phyloP scores from a whole-genome alignment of 2,797 vertebrate species.

The Dendrocincla tyrannina region DNA sequence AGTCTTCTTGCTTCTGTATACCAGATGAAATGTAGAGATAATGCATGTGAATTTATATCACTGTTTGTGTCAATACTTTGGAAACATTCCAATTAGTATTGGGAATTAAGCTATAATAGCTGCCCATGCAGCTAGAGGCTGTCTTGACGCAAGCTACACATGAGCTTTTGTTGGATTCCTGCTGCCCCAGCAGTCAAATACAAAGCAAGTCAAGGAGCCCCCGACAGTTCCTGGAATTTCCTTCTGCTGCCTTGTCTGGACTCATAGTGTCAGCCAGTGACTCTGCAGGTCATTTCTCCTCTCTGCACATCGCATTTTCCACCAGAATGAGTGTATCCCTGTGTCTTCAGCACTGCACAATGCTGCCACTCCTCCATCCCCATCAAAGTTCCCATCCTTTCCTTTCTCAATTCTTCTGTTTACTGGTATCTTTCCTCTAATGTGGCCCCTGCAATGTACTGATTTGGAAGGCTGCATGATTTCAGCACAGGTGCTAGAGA shows the following conservation, averaged over 20 bases:
- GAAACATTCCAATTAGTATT: neutral
- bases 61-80: neutral
- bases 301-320: neutral
- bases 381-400: neutral
- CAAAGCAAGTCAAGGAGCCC: constrained; percentile 21
- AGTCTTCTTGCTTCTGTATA: neutral
- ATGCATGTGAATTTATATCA: neutral
- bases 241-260: neutral
- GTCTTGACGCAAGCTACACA: neutral
- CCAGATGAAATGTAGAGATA: neutral
- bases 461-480: neutral
- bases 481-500: constrained; percentile 26
- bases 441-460: neutral
- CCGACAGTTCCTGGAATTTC: neutral
- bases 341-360: neutral
- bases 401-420: neutral
- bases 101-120: neutral
- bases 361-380: neutral
- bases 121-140: neutral
- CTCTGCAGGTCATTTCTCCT: neutral
- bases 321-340: neutral
- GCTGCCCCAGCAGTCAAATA: constrained; percentile 7
- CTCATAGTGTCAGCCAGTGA: neutral
- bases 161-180: neutral
- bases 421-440: neutral